Evolutionary conservation across 2,797 vertebrate species (phyloP).

Genomic region (Urophycis tenuis): DNA sequence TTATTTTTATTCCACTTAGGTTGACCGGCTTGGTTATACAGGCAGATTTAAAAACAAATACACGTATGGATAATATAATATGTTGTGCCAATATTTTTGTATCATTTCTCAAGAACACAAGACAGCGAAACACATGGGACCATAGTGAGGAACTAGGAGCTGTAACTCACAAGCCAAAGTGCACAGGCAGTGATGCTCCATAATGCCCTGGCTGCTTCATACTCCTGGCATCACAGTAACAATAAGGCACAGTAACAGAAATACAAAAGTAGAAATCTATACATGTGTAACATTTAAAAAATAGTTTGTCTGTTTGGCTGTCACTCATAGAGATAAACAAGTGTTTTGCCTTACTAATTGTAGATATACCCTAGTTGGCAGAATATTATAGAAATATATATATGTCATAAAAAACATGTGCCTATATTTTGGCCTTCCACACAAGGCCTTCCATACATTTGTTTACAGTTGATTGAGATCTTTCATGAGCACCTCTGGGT

Average conservation of each 20-base stretch:
- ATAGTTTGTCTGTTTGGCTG: no score
- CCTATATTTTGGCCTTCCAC: neutral
- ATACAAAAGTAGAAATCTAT: neutral
- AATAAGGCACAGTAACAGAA: neutral
- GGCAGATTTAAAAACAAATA: neutral
- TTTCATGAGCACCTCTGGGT: neutral
- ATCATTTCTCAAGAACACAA: neutral
- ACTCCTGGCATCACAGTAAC: neutral
- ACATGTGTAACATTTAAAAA: neutral
- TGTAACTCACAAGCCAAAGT: neutral
- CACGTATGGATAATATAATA: neutral
- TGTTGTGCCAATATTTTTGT: neutral
- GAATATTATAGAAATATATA: neutral
- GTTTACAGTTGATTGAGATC: neutral
- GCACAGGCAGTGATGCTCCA: neutral
- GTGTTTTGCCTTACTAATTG: neutral
- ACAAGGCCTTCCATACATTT: neutral
- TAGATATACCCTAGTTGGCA: neutral
- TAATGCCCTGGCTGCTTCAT: neutral
- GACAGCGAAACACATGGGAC: neutral
- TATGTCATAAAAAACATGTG: neutral
- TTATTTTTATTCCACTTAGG: no score
- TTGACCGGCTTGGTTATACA: neutral
- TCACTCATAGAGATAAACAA: neutral
- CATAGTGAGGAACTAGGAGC: neutral